These are phyloP conservation scores for Maniola hyperantus DNA, from an alignment of 2,888 invertebrate species.

Conservation along the genomic window DNA sequence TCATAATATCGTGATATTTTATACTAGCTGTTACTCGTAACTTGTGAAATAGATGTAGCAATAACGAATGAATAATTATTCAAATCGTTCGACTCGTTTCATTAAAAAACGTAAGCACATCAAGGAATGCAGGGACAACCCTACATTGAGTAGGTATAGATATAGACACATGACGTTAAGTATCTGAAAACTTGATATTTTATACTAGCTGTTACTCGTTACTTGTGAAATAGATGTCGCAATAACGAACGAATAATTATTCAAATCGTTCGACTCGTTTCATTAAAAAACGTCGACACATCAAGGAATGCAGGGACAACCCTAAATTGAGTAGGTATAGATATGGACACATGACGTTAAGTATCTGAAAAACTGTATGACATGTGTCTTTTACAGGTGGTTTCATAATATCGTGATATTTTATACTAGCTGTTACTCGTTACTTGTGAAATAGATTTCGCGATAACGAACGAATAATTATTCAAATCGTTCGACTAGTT, in stretches of 20 bases:
- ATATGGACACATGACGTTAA: constrained; percentile 2
- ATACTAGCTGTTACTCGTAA: too few relatives aligned
- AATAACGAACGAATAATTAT: constrained; percentile 72
- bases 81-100: constrained; percentile 44
- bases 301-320: constrained; percentile 17
- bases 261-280: constrained; percentile 47
- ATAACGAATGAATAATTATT: constrained; percentile 71
- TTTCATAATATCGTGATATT: too few relatives aligned
- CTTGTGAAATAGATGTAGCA: constrained; percentile 59
- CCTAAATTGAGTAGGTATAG: too few relatives aligned
- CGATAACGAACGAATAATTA: constrained; percentile 71
- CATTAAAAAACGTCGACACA: constrained; percentile 32
- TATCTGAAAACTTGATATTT: background rate
- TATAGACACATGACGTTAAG: background rate
- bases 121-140: constrained; percentile 19
- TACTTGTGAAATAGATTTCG: constrained; percentile 58
- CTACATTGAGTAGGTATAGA: too few relatives aligned
- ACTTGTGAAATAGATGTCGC: constrained; percentile 57
- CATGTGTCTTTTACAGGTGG: too few relatives aligned
- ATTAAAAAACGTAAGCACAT: constrained; percentile 33
- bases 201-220: too few relatives aligned
- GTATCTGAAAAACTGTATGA: constrained; percentile 7
- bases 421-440: too few relatives aligned
- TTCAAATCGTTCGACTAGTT: constrained; percentile 48
- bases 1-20: too few relatives aligned